Conservation (phyloP, 2,113 vertebrate genomes). For the Melierax canorus region DNA sequence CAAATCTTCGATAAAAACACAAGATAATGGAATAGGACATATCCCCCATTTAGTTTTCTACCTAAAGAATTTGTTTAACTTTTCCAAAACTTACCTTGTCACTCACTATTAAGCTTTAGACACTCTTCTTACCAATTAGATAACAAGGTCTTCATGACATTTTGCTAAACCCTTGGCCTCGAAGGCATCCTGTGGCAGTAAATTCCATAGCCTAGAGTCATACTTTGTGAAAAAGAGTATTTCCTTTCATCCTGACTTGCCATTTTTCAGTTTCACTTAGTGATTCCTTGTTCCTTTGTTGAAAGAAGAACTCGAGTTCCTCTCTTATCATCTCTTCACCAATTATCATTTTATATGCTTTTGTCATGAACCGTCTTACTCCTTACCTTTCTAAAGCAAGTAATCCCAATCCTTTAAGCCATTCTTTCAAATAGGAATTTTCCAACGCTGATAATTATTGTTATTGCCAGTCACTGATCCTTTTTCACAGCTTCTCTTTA, state of each 20-base stretch:
- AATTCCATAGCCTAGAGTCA: neutral
- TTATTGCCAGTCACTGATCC: neutral
- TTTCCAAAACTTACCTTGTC: neutral
- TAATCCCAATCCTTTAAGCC: neutral
- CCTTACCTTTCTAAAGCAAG: neutral
- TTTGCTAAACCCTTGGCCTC: neutral
- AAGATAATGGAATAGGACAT: neutral
- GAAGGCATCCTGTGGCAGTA: neutral
- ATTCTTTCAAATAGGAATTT: neutral
- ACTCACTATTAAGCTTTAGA: neutral
- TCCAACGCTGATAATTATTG: neutral
- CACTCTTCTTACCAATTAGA: neutral
- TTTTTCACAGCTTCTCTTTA: neutral
- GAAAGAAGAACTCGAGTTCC: neutral
- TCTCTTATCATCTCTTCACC: neutral
- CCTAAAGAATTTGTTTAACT: neutral
- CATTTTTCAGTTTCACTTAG: neutral
- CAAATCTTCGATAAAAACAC: neutral
- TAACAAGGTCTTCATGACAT: neutral
- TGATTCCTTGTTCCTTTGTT: constrained; percentile 3
- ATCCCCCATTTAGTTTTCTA: neutral
- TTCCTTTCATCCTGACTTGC: neutral
- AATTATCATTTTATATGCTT: neutral
- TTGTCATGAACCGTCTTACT: neutral
- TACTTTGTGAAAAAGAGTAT: neutral